Base-by-base conservation (phyloP, 2,113 vertebrate genomes). In the Dicaeum eximium region DNA sequence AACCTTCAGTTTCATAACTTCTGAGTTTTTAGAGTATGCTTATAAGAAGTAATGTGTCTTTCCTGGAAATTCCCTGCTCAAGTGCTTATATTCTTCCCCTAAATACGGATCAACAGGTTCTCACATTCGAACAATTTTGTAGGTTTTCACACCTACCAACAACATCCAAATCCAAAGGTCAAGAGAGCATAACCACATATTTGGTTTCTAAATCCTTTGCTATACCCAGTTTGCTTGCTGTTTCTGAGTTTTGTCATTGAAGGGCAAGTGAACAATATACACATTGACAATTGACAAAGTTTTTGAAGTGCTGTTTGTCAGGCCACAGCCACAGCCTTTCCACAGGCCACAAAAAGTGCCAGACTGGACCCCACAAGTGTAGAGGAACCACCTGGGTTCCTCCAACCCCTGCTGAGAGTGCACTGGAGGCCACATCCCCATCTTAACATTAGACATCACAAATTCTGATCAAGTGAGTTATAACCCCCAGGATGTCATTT, bases 331-430 rank as follows among this genome's bases (percentile, higher is more conserved):
- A 0, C 57, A 75, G 25, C n/a, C 42, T 40, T 53, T 42, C 37
- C 1, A 1, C 1, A 0, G n/a, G 65, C n/a, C 28, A 12, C 37
- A 3, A 5, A 9, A 62, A 22, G 37, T 37, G 31, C 25, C 54
- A 28, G 21, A 40, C 13, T 65, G 53, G 24, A 51, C 5, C 22
- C 42, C 47, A 40, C 0, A 0, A 62, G 16, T 4, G 5, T 13
- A 28, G 0, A 5, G 35, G 64, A 79, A 67, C 17, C 42, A 57
- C 42, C 21, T 13, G 47, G 30, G 38, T 38, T 77, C 44, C 67
- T 90, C 35, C 69, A 58, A 33, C 11, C 10, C 17, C 24, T 56
- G 12, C 56, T 70, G 64, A 73, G 75, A 77, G 21, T 1, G 0
- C n/a, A 10, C 2, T 28, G 58, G 40, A 82, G 42, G 38, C 67